These are phyloP conservation scores for Melanotaenia nigrans DNA, from an alignment of 2,797 vertebrate genomes.

Conservation along the genomic window DNA sequence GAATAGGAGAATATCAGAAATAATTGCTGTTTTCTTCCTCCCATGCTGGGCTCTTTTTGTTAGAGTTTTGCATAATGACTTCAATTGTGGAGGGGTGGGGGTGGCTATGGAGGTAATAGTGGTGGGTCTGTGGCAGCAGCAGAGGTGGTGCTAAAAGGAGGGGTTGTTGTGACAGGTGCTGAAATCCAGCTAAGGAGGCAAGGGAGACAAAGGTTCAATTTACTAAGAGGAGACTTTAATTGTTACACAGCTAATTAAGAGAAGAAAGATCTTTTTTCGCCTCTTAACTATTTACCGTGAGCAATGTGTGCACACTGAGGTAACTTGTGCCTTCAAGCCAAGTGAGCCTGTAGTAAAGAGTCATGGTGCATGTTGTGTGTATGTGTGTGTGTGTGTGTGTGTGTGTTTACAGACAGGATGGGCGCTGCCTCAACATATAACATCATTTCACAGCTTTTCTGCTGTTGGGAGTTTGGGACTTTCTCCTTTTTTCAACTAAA, in stretches of 20 bases:
- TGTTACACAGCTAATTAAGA: conserved; percentile 99
- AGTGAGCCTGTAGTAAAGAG: conserved; percentile 72
- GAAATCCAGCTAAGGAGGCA: conserved; percentile 94
- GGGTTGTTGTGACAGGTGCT: conserved; percentile 99
- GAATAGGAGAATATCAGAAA: conserved; percentile 99
- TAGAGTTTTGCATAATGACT: conserved; percentile 98
- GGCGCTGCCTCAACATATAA: conserved; percentile 87
- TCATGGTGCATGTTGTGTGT: conserved; percentile 13
- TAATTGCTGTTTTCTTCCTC: conserved; percentile 99
- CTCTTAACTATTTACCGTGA: conserved; percentile 92
- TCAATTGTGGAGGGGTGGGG: conserved; percentile 71
- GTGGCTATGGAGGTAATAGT: conserved; percentile 60
- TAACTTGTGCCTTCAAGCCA: conserved; percentile 93
- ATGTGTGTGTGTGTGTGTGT: conserved; percentile 6
- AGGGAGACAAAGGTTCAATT: conserved; percentile 99
- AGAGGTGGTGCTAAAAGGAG: conserved; percentile 69
- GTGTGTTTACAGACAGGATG: conserved; percentile 35
- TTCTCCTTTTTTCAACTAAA: conserved; percentile 85
- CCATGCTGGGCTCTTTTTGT: conserved; percentile 94
- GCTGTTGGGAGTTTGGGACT: conserved; percentile 90
- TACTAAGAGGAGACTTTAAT: conserved; percentile 99
- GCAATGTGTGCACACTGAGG: conserved; percentile 92
- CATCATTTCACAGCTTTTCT: conserved; percentile 88
- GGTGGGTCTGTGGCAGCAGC: conserved; percentile 53
- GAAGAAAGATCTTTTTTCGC: conserved; percentile 92